phyloP scores from a whole-genome alignment of 2,113 vertebrate genomes.

The Mellivora capensis region DNA sequence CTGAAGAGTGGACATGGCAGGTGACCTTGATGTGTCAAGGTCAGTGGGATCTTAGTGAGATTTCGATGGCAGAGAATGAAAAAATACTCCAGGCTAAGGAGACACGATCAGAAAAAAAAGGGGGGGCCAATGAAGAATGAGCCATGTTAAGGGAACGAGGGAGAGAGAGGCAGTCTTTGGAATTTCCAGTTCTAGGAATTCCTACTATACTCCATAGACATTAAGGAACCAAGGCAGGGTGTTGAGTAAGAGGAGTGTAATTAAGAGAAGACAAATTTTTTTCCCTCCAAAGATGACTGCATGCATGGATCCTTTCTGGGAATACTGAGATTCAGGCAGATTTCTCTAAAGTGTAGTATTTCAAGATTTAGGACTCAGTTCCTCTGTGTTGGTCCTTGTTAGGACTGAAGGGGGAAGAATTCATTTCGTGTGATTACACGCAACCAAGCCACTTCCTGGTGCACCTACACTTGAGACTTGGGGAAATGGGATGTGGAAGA shows the following conservation, averaged over 20 bases:
- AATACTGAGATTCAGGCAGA: neutral
- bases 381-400: neutral
- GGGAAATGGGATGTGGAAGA: conserved; percentile 49
- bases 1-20: neutral
- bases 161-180: neutral
- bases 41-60: neutral
- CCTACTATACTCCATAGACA: neutral
- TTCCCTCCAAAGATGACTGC: neutral
- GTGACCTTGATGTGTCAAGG: neutral
- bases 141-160: neutral
- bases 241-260: neutral
- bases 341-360: neutral
- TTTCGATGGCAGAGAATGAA: neutral
- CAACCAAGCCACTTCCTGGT: conserved; percentile 22
- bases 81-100: neutral
- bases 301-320: neutral
- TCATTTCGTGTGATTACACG: conserved; percentile 1
- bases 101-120: neutral
- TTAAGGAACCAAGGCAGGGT: neutral
- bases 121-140: neutral
- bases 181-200: neutral
- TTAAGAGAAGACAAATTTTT: neutral
- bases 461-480: conserved; percentile 24
- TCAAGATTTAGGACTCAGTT: neutral
- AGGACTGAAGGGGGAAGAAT: neutral